Conservation (phyloP, 2,888 invertebrate species). For the Tubulanus polymorphus region DNA sequence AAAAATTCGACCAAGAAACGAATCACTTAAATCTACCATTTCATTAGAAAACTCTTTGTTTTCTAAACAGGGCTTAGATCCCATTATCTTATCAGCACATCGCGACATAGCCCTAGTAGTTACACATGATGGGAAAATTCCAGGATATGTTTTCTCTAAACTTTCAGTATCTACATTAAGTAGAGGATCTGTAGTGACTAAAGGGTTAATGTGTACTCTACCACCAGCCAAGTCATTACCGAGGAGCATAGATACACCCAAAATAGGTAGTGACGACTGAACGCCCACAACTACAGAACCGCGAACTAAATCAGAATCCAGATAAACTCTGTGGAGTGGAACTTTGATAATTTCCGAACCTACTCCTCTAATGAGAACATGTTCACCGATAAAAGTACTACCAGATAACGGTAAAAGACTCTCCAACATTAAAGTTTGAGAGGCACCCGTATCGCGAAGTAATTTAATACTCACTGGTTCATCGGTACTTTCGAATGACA, state of each 20-base stretch:
- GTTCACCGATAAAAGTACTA: constrained; percentile 9
- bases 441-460: constrained; percentile 19
- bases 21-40: too few relatives aligned
- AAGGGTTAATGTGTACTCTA: too few relatives aligned
- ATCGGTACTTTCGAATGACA: too few relatives aligned
- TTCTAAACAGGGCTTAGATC: too few relatives aligned
- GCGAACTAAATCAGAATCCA: constrained; percentile 13
- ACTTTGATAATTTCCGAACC: constrained; percentile 19
- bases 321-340: constrained; percentile 13
- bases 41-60: too few relatives aligned
- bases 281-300: constrained; percentile 17
- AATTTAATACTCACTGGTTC: too few relatives aligned
- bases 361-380: constrained; percentile 18
- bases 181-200: neutral
- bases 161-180: too few relatives aligned
- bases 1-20: too few relatives aligned
- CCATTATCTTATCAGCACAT: too few relatives aligned
- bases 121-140: neutral
- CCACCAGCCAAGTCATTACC: constrained; percentile 18
- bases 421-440: constrained; percentile 19
- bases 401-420: constrained; percentile 14
- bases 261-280: constrained; percentile 13
- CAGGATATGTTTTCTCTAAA: neutral
- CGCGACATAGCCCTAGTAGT: neutral
- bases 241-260: constrained; percentile 17